These are phyloP conservation scores for Siniperca undulata DNA, from an alignment of 2,797 vertebrate species.

Conservation along the genomic window DNA sequence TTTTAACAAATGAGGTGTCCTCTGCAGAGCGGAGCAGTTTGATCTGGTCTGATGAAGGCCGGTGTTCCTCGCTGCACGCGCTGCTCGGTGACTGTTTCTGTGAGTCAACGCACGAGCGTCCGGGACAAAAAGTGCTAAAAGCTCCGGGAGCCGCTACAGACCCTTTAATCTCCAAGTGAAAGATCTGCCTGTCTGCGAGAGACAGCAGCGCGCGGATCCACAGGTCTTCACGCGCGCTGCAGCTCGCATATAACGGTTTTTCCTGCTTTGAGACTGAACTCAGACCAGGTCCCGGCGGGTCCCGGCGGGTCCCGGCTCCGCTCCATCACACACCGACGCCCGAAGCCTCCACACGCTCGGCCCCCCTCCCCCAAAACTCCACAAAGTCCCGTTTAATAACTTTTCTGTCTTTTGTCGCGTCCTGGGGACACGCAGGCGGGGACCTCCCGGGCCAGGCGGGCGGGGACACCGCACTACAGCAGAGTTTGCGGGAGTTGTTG, in stretches of 20 bases:
- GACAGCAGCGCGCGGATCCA: background rate
- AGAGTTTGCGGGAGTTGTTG: constrained; percentile 3
- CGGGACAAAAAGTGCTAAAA: too few relatives aligned
- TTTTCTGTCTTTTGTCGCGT: constrained; percentile 4
- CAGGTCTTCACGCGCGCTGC: constrained; percentile 8
- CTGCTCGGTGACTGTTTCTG: too few relatives aligned
- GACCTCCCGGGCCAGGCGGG: constrained; percentile 7
- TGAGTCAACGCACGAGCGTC: too few relatives aligned
- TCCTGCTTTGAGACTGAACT: background rate
- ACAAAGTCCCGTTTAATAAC: constrained; percentile 10
- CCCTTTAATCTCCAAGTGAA: too few relatives aligned
- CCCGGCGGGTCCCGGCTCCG: background rate
- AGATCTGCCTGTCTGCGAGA: too few relatives aligned
- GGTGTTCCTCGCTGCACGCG: too few relatives aligned
- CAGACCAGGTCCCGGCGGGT: background rate
- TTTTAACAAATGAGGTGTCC: too few relatives aligned
- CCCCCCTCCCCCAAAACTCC: background rate
- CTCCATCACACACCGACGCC: constrained; percentile 2
- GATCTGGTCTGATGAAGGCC: too few relatives aligned
- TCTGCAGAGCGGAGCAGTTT: too few relatives aligned
- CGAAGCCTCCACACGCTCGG: background rate
- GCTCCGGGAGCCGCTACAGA: too few relatives aligned
- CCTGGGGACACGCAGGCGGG: background rate
- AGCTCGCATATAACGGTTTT: constrained; percentile 16
- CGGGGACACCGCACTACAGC: background rate